Percentiles rank a stretch among this genome's conserved stretches.
phyloP scores from a whole-genome alignment of 2,888 invertebrate species.

The Hirtodrosophila trivittata region DNA sequence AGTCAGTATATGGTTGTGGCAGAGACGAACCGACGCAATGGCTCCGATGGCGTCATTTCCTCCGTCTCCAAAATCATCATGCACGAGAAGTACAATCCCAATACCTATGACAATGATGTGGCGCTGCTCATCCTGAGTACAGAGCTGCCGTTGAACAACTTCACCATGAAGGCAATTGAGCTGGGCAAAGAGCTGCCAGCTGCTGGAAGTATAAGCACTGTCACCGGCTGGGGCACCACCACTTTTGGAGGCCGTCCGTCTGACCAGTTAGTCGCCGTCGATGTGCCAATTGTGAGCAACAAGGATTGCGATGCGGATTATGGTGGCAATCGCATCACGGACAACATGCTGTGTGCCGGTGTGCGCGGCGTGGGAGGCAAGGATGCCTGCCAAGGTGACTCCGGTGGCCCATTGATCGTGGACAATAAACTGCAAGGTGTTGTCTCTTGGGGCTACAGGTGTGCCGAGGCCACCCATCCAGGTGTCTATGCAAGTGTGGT shows the following conservation, averaged over 20 bases:
- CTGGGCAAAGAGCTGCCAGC: constrained; percentile 51
- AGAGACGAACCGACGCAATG: constrained; percentile 84
- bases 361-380: constrained; percentile 67
- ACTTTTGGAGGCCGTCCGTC: constrained; percentile 54
- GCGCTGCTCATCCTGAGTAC: constrained; percentile 83
- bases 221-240: constrained; percentile 79
- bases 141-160: constrained; percentile 71
- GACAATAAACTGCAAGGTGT: constrained; percentile 66
- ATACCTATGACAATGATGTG: constrained; percentile 85
- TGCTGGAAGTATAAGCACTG: constrained; percentile 50
- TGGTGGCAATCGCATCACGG: constrained; percentile 53
- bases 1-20: constrained; percentile 84
- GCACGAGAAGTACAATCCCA: constrained; percentile 84
- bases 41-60: constrained; percentile 84
- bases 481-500: constrained; percentile 78
- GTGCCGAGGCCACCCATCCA: constrained; percentile 68
- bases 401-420: constrained; percentile 77
- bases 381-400: constrained; percentile 80
- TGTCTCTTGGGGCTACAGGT: constrained; percentile 80
- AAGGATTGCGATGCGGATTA: constrained; percentile 64
- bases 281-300: constrained; percentile 70
- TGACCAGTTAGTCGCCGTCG: constrained; percentile 64
- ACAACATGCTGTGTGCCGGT: constrained; percentile 80
- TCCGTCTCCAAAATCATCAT: constrained; percentile 84
- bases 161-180: constrained; percentile 69